phyloP scores from a whole-genome alignment of 1,140 invertebrate species.

The Wiebesia pumilae region DNA sequence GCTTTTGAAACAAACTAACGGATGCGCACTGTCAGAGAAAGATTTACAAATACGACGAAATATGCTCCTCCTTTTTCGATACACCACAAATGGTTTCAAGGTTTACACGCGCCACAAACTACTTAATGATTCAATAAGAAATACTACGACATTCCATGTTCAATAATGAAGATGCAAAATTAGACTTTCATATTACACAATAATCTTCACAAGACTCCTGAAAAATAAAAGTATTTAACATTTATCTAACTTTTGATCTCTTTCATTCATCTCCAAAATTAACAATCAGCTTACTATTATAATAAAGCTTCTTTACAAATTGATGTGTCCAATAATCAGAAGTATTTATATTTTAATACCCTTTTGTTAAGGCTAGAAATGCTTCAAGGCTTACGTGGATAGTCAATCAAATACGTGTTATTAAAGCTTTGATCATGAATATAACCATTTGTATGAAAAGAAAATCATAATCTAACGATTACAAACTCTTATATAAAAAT shows the following conservation, averaged over 20 bases:
- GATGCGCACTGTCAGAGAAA: neutral
- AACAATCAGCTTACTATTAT: neutral
- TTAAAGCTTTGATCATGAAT: neutral
- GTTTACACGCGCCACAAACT: neutral
- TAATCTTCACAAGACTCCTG: neutral
- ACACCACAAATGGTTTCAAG: neutral
- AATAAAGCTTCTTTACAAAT: neutral
- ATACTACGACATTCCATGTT: neutral
- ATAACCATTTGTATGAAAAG: neutral
- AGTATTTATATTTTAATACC: neutral
- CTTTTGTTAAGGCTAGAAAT: neutral
- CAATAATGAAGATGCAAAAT: slow-evolving; percentile 24
- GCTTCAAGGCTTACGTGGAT: neutral
- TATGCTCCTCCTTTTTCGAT: neutral
- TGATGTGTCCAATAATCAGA: neutral
- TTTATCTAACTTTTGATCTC: neutral
- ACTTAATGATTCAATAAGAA: neutral
- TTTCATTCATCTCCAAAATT: neutral
- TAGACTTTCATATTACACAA: slow-evolving; percentile 2
- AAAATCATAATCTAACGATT: neutral
- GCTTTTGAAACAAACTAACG: slow-evolving; percentile 1
- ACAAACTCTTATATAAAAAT: slow-evolving; percentile 8
- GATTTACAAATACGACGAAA: neutral
- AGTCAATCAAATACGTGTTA: neutral
- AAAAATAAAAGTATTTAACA: neutral